Base-by-base conservation (phyloP, 2,113 vertebrate species). In the Pipra filicauda region DNA sequence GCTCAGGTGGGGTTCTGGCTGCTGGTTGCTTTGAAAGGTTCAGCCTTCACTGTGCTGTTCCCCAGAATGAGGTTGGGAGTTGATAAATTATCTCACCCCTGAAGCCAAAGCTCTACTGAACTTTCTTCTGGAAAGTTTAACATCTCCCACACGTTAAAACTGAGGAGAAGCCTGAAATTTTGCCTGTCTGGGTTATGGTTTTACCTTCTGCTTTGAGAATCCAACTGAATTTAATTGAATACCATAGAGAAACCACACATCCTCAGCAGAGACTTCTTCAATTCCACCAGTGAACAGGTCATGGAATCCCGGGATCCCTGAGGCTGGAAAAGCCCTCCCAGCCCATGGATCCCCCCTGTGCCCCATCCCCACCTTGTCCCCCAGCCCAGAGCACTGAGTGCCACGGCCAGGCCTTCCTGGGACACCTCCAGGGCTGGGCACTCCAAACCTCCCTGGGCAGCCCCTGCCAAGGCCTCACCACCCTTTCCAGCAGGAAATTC, bases 281-380 rank as follows among this genome's bases (percentile, higher is more conserved):
- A 2, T 41, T 65, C 55, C 65, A 89, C 61, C 81, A 85, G 30
- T 7, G 9, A 54, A 61, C 13, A 41, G 23, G 12, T 54, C 28
- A 26, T 1, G 1, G 39, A 89, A 54, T 28, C 15, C 31, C 31
- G 0, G 8, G 1, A 33, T 81, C 9, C 8, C 7, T 11, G 17
- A 1, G 22, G 37, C 0, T 37, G 86, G 86, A 5, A 52, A 33
- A 89, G 22, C 4, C 5, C 8, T 27, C 31, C 31, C 8, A 72
- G 30, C 2, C 1, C 49, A 7, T 0, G 14, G 0, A 85, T 24
- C 7, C 2, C 2, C 48, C 24, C 59, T n/a, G 82, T 85, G n/a
- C 28, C 49, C 18, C 0, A 2, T 24, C 2, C 2, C 24, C 72
- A 69, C 62, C 83, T 22, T 67, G 83, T 67, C 43, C 41, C 67